Evolutionary conservation across 1,140 invertebrate genomes (phyloP).

Genomic region (Trachymyrmex cornetzi): DNA sequence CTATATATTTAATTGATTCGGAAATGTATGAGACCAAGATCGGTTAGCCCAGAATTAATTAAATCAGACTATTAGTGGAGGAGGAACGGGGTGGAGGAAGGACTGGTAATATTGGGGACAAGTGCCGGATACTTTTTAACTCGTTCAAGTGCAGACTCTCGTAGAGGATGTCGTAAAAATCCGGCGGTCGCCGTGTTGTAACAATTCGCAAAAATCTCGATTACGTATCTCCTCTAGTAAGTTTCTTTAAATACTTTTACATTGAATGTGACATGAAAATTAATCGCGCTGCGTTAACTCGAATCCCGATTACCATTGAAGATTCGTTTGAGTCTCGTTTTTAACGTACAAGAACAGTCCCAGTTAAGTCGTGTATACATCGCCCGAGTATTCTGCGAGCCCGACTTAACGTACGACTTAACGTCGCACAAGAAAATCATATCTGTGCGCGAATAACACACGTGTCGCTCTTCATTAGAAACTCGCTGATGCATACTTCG

Average conservation of each 20-base stretch:
- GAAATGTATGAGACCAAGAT: slow-evolving; percentile 78
- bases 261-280: slow-evolving; percentile 71
- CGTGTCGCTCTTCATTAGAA: slow-evolving; percentile 63
- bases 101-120: slow-evolving; percentile 70
- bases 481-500: slow-evolving; percentile 56
- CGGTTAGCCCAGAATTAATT: slow-evolving; percentile 73
- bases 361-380: slow-evolving; percentile 20
- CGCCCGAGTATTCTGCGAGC: slow-evolving; percentile 1
- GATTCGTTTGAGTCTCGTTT: slow-evolving; percentile 6
- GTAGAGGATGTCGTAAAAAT: slow-evolving; percentile 71
- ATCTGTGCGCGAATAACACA: slow-evolving; percentile 70
- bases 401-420: slow-evolving; percentile 16
- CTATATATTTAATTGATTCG: slow-evolving; percentile 77
- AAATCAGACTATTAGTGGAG: slow-evolving; percentile 73
- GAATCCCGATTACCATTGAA: slow-evolving; percentile 49
- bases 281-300: slow-evolving; percentile 68
- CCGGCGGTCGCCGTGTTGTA: slow-evolving; percentile 62
- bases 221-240: slow-evolving; percentile 69
- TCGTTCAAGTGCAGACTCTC: slow-evolving; percentile 70
- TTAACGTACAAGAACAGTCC: slow-evolving; percentile 20
- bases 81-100: not conserved
- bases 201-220: slow-evolving; percentile 62
- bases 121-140: slow-evolving; percentile 74
- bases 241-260: slow-evolving; percentile 74
- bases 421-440: slow-evolving; percentile 44